Conservation (phyloP, 2,888 invertebrate genomes). For the Flexamia atlantica region DNA sequence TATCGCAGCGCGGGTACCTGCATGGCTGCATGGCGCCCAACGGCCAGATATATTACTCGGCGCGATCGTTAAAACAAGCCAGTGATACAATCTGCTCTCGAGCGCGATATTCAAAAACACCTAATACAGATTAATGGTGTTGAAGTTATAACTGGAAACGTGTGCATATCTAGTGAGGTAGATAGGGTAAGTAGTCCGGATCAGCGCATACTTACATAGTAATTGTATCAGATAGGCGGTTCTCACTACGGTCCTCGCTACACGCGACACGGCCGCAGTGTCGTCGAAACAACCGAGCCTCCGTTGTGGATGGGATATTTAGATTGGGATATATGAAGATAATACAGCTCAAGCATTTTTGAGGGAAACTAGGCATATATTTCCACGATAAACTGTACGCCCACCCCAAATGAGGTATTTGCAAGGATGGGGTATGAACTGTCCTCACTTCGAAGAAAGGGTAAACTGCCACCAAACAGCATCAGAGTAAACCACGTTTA, state of each 20-base stretch:
- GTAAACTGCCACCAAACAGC: no score
- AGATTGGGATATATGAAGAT: no score
- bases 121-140: slow-evolving; percentile 42
- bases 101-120: slow-evolving; percentile 32
- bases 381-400: no score
- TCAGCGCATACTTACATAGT: slow-evolving; percentile 33
- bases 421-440: no score
- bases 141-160: slow-evolving; percentile 38
- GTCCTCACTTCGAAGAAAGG: no score
- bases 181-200: slow-evolving; percentile 32
- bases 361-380: no score
- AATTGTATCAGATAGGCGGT: slow-evolving; percentile 35
- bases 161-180: slow-evolving; percentile 23
- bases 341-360: no score
- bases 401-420: no score
- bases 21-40: neutral
- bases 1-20: slow-evolving; percentile 3
- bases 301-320: no score
- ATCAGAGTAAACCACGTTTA: no score
- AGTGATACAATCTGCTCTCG: slow-evolving; percentile 24
- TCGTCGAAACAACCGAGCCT: no score
- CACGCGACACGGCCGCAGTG: no score
- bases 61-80: slow-evolving; percentile 9
- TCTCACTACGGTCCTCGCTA: neutral
- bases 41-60: neutral